Conservation (phyloP, 2,888 invertebrate genomes). For the Prenolepis imparis region DNA sequence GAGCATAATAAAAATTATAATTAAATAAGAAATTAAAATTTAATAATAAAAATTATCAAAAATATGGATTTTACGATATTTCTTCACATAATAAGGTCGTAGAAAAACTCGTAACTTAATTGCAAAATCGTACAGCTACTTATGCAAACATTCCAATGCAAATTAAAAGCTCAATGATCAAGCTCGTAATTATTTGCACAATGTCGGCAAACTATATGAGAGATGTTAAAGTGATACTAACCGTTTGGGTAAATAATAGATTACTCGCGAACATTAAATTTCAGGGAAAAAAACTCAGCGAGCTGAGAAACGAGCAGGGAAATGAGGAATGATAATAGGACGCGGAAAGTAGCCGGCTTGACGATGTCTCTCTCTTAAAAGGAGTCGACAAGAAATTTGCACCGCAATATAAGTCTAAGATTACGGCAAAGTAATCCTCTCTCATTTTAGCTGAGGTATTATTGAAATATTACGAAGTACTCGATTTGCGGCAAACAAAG, state of each 20-base stretch:
- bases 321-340: slow-evolving; percentile 33
- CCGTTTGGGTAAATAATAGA: not conserved
- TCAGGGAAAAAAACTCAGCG: slow-evolving; percentile 3
- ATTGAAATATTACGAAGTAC: slow-evolving; percentile 32
- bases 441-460: slow-evolving; percentile 37
- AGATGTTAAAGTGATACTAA: slow-evolving; percentile 8
- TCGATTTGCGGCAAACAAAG: slow-evolving; percentile 22
- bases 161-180: no score
- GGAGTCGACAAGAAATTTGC: slow-evolving; percentile 56
- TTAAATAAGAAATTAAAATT: not conserved
- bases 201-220: not conserved
- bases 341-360: slow-evolving; percentile 11
- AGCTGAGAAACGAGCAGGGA: slow-evolving; percentile 22
- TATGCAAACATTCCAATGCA: not conserved
- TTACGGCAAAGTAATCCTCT: slow-evolving; percentile 60
- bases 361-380: slow-evolving; percentile 47
- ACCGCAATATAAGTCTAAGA: slow-evolving; percentile 54
- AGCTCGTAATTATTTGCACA: not conserved
- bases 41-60: not conserved
- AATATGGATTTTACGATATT: not conserved
- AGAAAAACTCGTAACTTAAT: not conserved
- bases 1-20: not conserved
- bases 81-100: not conserved
- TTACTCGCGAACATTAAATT: slow-evolving; percentile 1
- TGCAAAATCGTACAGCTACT: not conserved